Evolutionary conservation across 2,888 invertebrate species (phyloP).

Genomic region (Mystacides longicornis): DNA sequence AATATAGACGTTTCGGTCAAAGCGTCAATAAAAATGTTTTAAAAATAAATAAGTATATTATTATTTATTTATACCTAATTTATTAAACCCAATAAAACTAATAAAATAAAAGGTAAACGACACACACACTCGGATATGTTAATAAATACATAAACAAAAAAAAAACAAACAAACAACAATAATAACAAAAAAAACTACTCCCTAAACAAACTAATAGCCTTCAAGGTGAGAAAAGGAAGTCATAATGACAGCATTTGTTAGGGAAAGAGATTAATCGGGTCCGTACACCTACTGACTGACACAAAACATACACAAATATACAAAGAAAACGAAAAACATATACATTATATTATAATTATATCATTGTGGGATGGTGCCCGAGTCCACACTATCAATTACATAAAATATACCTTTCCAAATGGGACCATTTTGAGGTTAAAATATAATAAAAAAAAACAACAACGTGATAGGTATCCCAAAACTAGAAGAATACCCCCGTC

Average conservation of each 20-base stretch:
- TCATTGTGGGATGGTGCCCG: not conserved
- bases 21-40: no score
- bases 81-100: no score
- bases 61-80: no score
- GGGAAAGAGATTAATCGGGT: conserved; percentile 22
- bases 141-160: not conserved
- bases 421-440: no score
- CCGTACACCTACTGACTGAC: conserved; percentile 9
- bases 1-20: no score
- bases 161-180: not conserved
- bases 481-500: no score
- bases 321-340: not conserved
- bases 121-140: not conserved
- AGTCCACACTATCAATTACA: not conserved
- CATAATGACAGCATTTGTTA: conserved; percentile 22
- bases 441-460: no score
- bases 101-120: not conserved
- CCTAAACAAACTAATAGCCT: conserved; percentile 12
- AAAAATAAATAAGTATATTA: no score
- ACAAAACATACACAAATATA: conserved; percentile 1
- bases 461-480: no score
- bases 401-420: no score
- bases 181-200: conserved; percentile 9
- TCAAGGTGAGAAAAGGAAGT: conserved; percentile 23
- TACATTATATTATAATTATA: not conserved